Evolutionary conservation across 2,113 vertebrate species (phyloP), one percentile per base, ranked within the genome.

Genomic region (Alexandromys fortis): DNA sequence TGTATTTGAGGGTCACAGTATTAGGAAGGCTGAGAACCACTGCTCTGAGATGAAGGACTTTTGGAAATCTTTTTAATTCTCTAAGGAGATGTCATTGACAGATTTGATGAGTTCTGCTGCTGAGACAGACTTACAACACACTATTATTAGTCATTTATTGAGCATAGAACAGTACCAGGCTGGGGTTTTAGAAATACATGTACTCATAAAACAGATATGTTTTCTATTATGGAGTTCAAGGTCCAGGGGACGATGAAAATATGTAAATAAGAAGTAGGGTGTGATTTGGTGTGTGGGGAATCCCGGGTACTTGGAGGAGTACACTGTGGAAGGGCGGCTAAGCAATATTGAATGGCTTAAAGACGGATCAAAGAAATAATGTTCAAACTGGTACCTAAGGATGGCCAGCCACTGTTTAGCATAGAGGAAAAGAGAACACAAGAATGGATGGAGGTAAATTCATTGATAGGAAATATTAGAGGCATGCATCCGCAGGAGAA

Each of bases 41-140:
- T 22, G 35, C 7, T 90, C 70, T 67, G 70, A 83, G 70, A 68
- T 45, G 63, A 93, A 82, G 33, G 55, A 65, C 70, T n/a, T 75
- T 95, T 87, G 65, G 45, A 85, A 73, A 68, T 81, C 21, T 86
- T 89, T 91, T 45, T 83, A 1, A 65, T 90, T 93, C 61, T 94
- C 49, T 7, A 38, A 87, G 61, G 63, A 42, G 49, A 63, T 16
- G 10, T 33, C 77, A 9, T 96, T 94, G 63, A 22, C 61, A 81
- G 33, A 28, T 38, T 67, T 38, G 68, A 45, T 28, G 47, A 68
- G 33, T 90, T 91, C 63, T 75, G 38, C 33, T 91, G 58, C 38
- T 83, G 21, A 93, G 89, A 82, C 58, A 96, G 70, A 70, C 47
- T 91, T 93, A 26, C 3, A 83, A 63, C 28, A 22, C 21, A 85